Percentiles rank a stretch among this genome's conserved stretches.
Evolutionary conservation across 2,888 invertebrate species (phyloP).

Genomic region (Gisinianus flammeolus): DNA sequence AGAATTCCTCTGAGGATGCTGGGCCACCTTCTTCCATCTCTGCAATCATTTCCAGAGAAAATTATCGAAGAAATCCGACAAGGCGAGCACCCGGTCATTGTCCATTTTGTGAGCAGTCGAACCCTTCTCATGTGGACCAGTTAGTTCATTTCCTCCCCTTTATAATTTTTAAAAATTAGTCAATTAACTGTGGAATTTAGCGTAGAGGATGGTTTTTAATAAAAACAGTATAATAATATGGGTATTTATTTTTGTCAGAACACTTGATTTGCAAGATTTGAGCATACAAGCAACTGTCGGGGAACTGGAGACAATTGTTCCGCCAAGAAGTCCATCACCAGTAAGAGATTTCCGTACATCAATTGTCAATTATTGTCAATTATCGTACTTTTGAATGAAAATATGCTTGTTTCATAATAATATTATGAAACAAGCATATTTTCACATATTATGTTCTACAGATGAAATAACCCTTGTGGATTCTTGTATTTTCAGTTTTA

Average conservation of each 20-base stretch:
- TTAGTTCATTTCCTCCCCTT: slow-evolving; percentile 1
- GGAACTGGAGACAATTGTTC: slow-evolving; percentile 28
- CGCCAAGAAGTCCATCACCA: slow-evolving; percentile 49
- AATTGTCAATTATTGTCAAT: no score
- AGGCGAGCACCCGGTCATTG: slow-evolving; percentile 14
- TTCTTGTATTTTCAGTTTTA: slow-evolving; percentile 40
- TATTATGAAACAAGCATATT: background rate
- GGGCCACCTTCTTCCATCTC: background rate
- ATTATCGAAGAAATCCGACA: slow-evolving; percentile 1
- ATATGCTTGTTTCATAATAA: background rate
- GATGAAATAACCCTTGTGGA: background rate
- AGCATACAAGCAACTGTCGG: slow-evolving; percentile 34
- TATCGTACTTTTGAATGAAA: no score
- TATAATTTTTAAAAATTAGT: no score
- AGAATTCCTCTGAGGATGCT: background rate
- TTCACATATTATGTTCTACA: background rate
- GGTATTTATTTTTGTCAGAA: background rate
- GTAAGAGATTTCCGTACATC: background rate
- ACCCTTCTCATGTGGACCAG: slow-evolving; percentile 19
- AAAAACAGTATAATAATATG: background rate
- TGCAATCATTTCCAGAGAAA: slow-evolving; percentile 6
- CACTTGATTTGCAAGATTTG: slow-evolving; percentile 30
- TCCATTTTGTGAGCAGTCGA: slow-evolving; percentile 34
- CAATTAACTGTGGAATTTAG: no score
- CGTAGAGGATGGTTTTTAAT: background rate